Base-by-base conservation (phyloP, 2,888 invertebrate genomes). In the Hydrotaea diabolus region DNA sequence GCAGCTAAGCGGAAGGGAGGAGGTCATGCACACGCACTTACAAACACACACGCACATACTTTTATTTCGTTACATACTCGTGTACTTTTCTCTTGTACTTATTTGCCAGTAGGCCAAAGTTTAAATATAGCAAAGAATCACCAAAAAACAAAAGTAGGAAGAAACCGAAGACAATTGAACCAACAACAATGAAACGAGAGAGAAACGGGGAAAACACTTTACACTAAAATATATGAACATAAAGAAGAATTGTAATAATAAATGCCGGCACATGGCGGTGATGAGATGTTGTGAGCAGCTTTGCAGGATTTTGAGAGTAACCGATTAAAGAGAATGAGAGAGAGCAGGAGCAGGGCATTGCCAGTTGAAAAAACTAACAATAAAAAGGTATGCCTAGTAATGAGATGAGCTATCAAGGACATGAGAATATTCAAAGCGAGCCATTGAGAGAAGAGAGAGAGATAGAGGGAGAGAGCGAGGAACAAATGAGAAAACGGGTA, bases 231-330 rank as follows among this genome's bases (percentile, higher is more conserved):
- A n/a, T n/a, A 46, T 5, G 13, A n/a, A 15, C 46, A 76, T 71
- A 21, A 39, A 73, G 13, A 49, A 72, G 46, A 59, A 78, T 26
- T 71, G 71, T 72, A 85, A 23, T 15, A 19, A 69, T 69, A 46
- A 85, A 82, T 82, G 66, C 85, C 81, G 81, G 81, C 77, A 79
- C 81, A 85, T 81, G 84, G 57, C 19, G 62, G 46, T 8, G 8
- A 3, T n/a, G 64, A 64, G 64, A 64, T 39, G 15, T 11, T 5
- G 23, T 59, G 59, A 23, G 49, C 13, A 13, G 13, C 9, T 7
- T 7, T 13, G n/a, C n/a, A n/a, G n/a, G 9, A 43, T 4, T 2
- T 13, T 43, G 43, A 43, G 43, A 43, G 43, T 43, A 43, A 43
- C 11, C 11, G 43, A 43, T 43, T 43, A 43, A 43, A 66, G 66